Percentiles rank a stretch among this genome's conserved stretches.
These are phyloP conservation scores for Montipora foliosa DNA, from an alignment of 64 coral and sea anemone genomes.

Conservation along the genomic window DNA sequence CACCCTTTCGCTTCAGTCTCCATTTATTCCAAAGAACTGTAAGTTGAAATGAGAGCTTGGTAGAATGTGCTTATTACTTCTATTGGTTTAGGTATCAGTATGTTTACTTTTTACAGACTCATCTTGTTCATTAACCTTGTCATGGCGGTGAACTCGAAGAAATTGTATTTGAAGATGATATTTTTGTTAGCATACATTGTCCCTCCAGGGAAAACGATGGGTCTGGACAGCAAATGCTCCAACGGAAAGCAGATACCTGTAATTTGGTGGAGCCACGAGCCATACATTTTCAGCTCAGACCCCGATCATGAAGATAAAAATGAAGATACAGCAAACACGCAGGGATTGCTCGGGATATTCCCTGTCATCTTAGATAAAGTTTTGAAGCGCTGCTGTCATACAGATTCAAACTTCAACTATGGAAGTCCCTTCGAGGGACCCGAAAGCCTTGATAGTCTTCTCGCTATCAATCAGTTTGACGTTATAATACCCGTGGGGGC, in stretches of 20 bases:
- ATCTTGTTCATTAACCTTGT: background rate
- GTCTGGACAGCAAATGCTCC: conserved; percentile 43
- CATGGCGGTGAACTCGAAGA: background rate
- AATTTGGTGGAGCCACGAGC: conserved; percentile 69
- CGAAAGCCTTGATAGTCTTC: conserved; percentile 28
- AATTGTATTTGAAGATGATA: background rate
- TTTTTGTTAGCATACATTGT: conserved; percentile 35
- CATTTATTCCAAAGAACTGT: no score
- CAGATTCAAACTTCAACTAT: conserved; percentile 38
- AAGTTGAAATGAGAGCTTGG: no score
- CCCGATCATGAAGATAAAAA: background rate
- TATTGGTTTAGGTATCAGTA: no score
- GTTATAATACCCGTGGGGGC: conserved; percentile 70
- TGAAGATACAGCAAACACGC: background rate
- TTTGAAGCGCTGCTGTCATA: conserved; percentile 65
- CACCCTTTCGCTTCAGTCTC: no score
- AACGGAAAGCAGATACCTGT: conserved; percentile 51
- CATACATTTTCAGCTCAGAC: conserved; percentile 66
- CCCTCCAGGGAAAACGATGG: background rate
- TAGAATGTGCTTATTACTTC: no score
- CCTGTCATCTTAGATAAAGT: conserved; percentile 55
- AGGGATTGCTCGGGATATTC: conserved; percentile 66
- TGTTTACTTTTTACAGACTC: background rate
- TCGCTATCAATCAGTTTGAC: conserved; percentile 70
- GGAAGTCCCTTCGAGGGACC: conserved; percentile 32